phyloP scores from a whole-genome alignment of 2,888 invertebrate genomes.

The Rugalucina vietnamica region DNA sequence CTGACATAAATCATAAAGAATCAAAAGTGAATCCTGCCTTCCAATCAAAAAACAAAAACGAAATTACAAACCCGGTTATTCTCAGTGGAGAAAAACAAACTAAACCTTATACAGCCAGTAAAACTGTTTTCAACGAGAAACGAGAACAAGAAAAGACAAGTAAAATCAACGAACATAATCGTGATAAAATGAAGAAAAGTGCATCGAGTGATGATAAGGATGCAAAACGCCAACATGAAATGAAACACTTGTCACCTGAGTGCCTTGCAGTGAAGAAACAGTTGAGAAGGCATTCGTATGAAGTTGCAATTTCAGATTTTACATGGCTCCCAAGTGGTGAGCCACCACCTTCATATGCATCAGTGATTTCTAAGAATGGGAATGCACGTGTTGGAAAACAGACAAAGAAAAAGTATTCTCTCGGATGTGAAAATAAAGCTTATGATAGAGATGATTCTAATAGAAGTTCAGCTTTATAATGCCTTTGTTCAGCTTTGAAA shows the following conservation, averaged over 20 bases:
- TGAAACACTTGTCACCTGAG: slow-evolving; percentile 41
- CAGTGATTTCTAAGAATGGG: slow-evolving; percentile 33
- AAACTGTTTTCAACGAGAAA: slow-evolving; percentile 9
- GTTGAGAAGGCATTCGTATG: slow-evolving; percentile 59
- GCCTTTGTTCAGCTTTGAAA: too few species aligned
- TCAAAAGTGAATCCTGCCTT: not conserved
- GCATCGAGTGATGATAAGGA: not conserved
- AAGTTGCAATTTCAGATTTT: slow-evolving; percentile 53
- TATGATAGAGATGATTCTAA: slow-evolving; percentile 41
- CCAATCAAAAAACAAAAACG: not conserved
- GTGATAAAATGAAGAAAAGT: not conserved
- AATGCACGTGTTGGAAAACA: slow-evolving; percentile 20
- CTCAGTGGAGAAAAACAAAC: not conserved
- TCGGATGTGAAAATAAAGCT: slow-evolving; percentile 51
- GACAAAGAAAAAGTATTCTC: not conserved
- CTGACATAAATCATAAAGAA: slow-evolving; percentile 28
- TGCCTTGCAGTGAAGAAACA: slow-evolving; percentile 51
- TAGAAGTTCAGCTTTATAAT: not conserved
- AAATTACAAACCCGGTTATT: too few species aligned
- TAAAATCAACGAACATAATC: not conserved
- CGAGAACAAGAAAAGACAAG: not conserved
- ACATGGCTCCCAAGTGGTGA: slow-evolving; percentile 56
- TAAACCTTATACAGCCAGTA: slow-evolving; percentile 7
- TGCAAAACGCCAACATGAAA: not conserved
- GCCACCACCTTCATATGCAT: slow-evolving; percentile 39